These are phyloP conservation scores for Laterallus jamaicensis DNA, from an alignment of 2,113 vertebrate species.

Conservation along the genomic window DNA sequence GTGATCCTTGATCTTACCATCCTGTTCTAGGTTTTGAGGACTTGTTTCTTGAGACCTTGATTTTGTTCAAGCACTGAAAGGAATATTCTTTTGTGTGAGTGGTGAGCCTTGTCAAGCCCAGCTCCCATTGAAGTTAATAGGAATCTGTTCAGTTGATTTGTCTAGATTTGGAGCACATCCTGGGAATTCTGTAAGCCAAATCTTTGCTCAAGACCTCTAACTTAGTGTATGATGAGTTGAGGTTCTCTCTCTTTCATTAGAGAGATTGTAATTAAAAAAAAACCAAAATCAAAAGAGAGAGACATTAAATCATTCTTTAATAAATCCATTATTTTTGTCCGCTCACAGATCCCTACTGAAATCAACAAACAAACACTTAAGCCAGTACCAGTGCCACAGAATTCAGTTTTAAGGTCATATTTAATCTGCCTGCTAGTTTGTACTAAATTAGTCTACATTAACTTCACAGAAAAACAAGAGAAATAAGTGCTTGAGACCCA, in stretches of 20 bases:
- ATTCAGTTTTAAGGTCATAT: background rate
- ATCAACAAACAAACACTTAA: background rate
- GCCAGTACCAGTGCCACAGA: background rate
- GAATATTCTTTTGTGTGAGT: background rate
- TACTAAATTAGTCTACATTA: background rate
- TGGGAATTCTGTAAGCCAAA: background rate
- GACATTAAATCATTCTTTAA: background rate
- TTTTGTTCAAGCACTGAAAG: background rate
- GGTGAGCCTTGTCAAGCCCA: background rate
- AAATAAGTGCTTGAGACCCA: background rate
- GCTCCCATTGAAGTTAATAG: background rate
- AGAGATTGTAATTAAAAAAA: background rate
- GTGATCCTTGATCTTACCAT: background rate
- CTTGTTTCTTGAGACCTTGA: background rate
- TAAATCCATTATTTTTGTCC: background rate
- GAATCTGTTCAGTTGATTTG: background rate
- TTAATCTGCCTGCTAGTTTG: fast-evolving
- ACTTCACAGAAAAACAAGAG: background rate
- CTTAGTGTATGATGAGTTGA: background rate
- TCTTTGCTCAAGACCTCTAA: background rate
- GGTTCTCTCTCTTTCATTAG: background rate
- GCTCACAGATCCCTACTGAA: background rate
- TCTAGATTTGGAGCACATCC: background rate
- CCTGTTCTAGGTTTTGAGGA: background rate
- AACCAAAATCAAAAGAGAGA: background rate